Evolutionary conservation across 37 sponge, comb jelly and placozoan species (phyloP).

Genomic region (Amphimedon queenslandica): DNA sequence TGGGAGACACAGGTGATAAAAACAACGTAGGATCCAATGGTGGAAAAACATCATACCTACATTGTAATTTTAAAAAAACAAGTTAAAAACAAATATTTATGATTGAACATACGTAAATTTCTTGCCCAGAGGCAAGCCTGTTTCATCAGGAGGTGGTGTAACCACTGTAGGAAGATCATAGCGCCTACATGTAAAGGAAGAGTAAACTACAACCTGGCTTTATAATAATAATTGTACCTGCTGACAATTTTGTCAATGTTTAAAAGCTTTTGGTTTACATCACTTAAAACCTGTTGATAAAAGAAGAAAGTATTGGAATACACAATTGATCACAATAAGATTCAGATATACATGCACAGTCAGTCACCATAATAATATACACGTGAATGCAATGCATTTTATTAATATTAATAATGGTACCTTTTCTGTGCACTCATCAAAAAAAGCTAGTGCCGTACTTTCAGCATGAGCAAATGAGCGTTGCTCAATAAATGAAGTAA

Average conservation of each 20-base stretch:
- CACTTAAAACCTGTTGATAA: not conserved
- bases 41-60: conserved; percentile 48
- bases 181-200: conserved; percentile 22
- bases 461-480: conserved; percentile 52
- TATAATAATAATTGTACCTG: not conserved
- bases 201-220: not conserved
- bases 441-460: conserved; percentile 59
- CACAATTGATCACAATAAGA: too few relatives aligned
- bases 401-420: conserved; percentile 19
- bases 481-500: conserved; percentile 73
- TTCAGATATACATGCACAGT: not conserved
- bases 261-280: not conserved
- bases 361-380: not conserved
- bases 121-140: conserved; percentile 29
- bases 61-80: not conserved
- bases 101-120: conserved; percentile 54
- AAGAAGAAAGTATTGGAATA: too few relatives aligned
- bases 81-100: not conserved
- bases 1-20: not conserved
- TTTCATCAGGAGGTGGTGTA: conserved; percentile 58
- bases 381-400: not conserved
- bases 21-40: conserved; percentile 35
- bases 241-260: not conserved
- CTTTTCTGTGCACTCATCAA: conserved; percentile 84
- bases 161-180: conserved; percentile 77